Evolutionary conservation across 2,113 vertebrate genomes (phyloP).

Genomic region (Emberiza fucata): DNA sequence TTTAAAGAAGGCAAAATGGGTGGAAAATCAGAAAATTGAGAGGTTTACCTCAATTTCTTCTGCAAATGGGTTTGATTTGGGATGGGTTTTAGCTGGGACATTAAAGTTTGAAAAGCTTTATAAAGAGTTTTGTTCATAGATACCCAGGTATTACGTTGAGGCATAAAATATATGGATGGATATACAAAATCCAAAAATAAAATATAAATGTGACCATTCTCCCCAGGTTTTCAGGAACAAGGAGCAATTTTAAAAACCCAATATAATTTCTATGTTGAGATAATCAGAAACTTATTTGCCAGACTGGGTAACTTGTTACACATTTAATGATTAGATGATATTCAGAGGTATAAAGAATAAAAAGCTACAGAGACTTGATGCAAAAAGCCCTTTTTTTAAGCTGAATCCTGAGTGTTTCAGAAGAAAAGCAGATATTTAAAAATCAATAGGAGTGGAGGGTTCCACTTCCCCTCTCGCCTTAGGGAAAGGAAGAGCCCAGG

Average conservation of each 20-base stretch:
- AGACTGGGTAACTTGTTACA: not conserved
- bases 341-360: not conserved
- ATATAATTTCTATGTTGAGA: rapidly evolving
- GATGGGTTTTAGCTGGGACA: not conserved
- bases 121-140: not conserved
- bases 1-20: not conserved
- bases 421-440: not conserved
- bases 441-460: not conserved
- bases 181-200: not conserved
- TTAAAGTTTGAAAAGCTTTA: not conserved
- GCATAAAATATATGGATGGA: not conserved
- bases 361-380: not conserved
- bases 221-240: not conserved
- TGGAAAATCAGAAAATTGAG: not conserved
- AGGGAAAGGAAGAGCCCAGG: not conserved
- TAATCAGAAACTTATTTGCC: not conserved
- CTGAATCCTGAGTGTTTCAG: not conserved
- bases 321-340: not conserved
- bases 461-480: not conserved
- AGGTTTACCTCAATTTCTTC: not conserved
- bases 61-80: not conserved
- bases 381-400: not conserved
- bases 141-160: not conserved
- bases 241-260: not conserved
- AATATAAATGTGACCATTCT: not conserved